phyloP scores from a whole-genome alignment of 2,888 invertebrate genomes.

The Eulithis prunata region DNA sequence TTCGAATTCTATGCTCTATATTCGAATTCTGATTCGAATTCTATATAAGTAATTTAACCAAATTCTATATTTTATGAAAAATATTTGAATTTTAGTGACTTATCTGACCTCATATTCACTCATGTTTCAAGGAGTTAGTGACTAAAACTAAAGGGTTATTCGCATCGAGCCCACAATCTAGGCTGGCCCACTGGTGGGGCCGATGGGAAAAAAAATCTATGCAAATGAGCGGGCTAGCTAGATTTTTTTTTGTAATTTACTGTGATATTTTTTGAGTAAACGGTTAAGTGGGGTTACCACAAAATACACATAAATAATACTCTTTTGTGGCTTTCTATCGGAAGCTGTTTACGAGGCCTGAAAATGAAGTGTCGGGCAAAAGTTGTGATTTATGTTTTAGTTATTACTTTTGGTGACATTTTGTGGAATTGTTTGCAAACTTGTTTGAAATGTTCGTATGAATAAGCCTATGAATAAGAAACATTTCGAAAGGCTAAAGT shows the following conservation, averaged over 20 bases:
- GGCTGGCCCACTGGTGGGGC: no score
- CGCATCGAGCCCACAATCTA: no score
- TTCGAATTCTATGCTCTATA: conserved; percentile 26
- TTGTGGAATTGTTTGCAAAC: conserved; percentile 5
- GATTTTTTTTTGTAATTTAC: no score
- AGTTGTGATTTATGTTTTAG: conserved; percentile 22
- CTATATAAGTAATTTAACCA: not conserved
- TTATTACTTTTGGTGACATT: conserved; percentile 12
- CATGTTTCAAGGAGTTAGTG: no score
- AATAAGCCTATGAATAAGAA: no score
- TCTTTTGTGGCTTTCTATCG: conserved; percentile 15
- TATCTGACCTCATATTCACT: no score
- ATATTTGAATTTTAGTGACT: no score
- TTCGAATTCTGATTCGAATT: conserved; percentile 27
- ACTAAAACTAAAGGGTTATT: no score
- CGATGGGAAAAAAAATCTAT: no score
- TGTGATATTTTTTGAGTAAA: not conserved
- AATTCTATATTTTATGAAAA: not conserved
- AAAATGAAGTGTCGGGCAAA: conserved; percentile 28
- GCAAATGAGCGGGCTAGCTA: no score
- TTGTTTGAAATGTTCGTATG: not conserved
- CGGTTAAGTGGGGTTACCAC: conserved; percentile 8
- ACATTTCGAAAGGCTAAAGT: no score
- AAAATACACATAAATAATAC: conserved; percentile 26
- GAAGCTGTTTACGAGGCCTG: conserved; percentile 33